A percentile compares a stretch with the other conserved stretches of the same genome.
phyloP scores from a whole-genome alignment of 2,113 vertebrate species.

The Rostratula benghalensis region DNA sequence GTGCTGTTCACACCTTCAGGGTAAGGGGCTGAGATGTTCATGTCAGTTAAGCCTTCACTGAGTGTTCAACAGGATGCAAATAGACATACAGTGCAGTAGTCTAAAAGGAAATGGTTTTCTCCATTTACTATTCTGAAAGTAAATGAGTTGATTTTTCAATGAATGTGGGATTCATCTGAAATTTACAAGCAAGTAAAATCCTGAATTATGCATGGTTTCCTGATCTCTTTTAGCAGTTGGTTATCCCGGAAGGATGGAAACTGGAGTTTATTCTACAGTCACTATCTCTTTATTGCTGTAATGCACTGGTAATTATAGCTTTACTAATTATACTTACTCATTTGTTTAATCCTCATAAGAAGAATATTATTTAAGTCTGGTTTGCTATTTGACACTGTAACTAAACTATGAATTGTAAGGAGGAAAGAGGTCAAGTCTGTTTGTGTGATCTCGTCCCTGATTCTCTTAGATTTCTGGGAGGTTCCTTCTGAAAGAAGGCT shows the following conservation, averaged over 20 bases:
- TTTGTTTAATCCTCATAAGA: background rate
- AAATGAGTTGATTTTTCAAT: conserved; percentile 24
- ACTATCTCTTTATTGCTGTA: background rate
- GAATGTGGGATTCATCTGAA: background rate
- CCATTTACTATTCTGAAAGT: conserved; percentile 1
- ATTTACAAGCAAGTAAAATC: conserved; percentile 3
- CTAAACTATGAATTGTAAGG: background rate
- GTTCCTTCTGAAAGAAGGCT: background rate
- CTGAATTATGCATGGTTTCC: conserved; percentile 28
- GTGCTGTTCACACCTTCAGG: background rate
- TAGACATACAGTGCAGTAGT: background rate
- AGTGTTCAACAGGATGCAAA: background rate
- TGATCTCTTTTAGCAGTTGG: background rate
- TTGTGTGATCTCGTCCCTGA: background rate
- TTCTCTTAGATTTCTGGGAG: background rate
- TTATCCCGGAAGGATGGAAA: background rate
- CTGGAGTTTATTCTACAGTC: background rate
- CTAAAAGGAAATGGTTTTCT: conserved; percentile 20
- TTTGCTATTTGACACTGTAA: background rate
- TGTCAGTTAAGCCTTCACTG: background rate
- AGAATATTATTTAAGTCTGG: background rate
- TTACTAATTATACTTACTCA: background rate
- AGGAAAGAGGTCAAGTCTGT: background rate
- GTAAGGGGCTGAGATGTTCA: background rate
- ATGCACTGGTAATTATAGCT: conserved; percentile 4